Evolutionary conservation across 2,113 vertebrate species (phyloP).

Genomic region (Typhlomys cinereus): DNA sequence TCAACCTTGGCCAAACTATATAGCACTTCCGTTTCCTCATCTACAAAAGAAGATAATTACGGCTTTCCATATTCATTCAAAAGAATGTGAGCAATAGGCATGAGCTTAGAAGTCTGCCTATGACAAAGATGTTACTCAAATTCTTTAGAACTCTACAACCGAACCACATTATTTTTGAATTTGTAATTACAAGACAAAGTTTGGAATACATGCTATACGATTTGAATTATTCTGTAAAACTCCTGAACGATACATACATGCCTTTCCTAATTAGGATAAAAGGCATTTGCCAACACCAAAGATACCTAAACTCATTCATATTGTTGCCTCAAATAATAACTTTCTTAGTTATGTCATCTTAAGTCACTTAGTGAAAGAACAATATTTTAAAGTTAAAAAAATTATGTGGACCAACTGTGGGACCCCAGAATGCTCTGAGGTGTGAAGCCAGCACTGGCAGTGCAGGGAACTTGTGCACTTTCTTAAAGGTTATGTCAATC

Average conservation of each 20-base stretch:
- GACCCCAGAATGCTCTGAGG: conserved; percentile 67
- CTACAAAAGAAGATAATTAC: conserved; percentile 22
- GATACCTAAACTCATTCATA: conserved; percentile 42
- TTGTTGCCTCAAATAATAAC: conserved; percentile 50
- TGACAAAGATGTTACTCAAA: not conserved
- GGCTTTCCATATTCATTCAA: conserved; percentile 36
- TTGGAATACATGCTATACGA: conserved; percentile 1
- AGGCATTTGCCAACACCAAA: conserved; percentile 40
- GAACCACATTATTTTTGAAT: conserved; percentile 49
- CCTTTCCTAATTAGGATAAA: conserved; percentile 17
- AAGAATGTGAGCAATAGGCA: conserved; percentile 20
- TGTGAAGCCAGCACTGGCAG: conserved; percentile 51
- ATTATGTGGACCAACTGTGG: conserved; percentile 53
- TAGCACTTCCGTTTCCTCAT: not conserved
- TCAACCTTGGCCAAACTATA: not conserved
- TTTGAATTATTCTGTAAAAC: conserved; percentile 42
- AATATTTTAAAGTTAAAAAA: conserved; percentile 54
- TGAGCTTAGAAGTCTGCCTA: conserved; percentile 3
- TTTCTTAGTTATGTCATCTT: conserved; percentile 22
- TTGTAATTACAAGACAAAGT: conserved; percentile 25
- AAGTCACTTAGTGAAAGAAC: conserved; percentile 53
- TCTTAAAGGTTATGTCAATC: conserved; percentile 67
- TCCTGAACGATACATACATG: not conserved
- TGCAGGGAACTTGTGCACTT: conserved; percentile 64
- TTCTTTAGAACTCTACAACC: conserved; percentile 2